A percentile compares a stretch with the other conserved stretches of the same genome.
Conservation (phyloP, 2,888 invertebrate genomes). For the Drosophila leonis region DNA sequence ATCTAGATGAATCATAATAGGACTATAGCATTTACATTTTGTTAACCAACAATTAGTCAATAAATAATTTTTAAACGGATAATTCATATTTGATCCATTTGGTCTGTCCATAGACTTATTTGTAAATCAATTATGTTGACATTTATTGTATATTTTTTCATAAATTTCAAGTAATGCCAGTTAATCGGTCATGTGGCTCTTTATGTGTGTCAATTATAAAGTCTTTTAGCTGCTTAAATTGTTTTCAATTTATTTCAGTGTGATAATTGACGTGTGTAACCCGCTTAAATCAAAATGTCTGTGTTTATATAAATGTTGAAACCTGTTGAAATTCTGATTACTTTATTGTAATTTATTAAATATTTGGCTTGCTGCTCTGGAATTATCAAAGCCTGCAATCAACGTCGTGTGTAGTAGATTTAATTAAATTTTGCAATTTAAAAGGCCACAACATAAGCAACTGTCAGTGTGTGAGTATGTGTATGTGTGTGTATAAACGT, state of each 20-base stretch:
- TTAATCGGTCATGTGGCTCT: not conserved
- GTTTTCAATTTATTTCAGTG: constrained; percentile 27
- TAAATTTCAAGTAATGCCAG: not conserved
- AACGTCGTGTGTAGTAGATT: constrained; percentile 46
- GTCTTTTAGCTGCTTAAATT: constrained; percentile 25
- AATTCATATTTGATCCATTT: not conserved
- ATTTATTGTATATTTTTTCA: not conserved
- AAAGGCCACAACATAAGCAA: constrained; percentile 24
- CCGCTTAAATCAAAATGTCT: constrained; percentile 21
- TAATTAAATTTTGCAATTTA: constrained; percentile 67
- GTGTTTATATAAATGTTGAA: not conserved
- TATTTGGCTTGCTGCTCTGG: constrained; percentile 34
- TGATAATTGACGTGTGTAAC: constrained; percentile 30
- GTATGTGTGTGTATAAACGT: constrained; percentile 5
- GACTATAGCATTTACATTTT: not conserved
- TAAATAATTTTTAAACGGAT: constrained; percentile 1
- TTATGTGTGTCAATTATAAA: constrained; percentile 1
- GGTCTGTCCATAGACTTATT: constrained; percentile 1
- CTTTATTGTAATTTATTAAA: constrained; percentile 43
- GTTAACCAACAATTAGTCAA: not conserved
- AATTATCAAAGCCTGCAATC: constrained; percentile 64
- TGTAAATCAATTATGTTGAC: constrained; percentile 6
- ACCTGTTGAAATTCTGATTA: constrained; percentile 35
- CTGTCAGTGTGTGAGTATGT: not conserved
- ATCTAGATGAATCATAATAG: not conserved